Evolutionary conservation across 2,888 invertebrate species (phyloP).

Genomic region (Thalpophila matura): DNA sequence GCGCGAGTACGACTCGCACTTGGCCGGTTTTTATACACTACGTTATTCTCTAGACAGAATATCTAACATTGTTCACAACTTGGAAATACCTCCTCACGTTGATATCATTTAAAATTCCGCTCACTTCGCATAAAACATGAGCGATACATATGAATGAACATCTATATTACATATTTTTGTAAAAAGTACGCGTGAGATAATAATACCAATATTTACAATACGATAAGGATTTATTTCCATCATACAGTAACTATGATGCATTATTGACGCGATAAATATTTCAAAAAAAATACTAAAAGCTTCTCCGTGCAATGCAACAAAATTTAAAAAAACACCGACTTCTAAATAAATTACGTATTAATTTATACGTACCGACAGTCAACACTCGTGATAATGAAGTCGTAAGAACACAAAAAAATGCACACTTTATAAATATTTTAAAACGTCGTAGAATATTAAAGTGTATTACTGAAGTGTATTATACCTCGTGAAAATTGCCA

Average conservation of each 20-base stretch:
- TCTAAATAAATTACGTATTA: conserved; percentile 53
- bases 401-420: conserved; percentile 72
- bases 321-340: conserved; percentile 15
- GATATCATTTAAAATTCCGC: conserved; percentile 33
- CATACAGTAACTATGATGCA: too few relatives aligned
- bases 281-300: background rate
- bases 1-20: too few relatives aligned
- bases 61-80: conserved; percentile 19
- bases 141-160: conserved; percentile 4
- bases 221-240: too few relatives aligned
- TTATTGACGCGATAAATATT: background rate
- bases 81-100: conserved; percentile 26
- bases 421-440: conserved; percentile 87
- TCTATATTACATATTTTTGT: conserved; percentile 8
- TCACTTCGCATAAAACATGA: conserved; percentile 37
- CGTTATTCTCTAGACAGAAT: conserved; percentile 17
- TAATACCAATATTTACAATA: background rate
- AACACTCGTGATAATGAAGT: conserved; percentile 69
- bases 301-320: background rate
- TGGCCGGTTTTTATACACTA: conserved; percentile 19
- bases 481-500: conserved; percentile 84
- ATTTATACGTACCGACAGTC: conserved; percentile 56
- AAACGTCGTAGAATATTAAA: conserved; percentile 87
- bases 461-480: conserved; percentile 82
- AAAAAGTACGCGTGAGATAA: background rate